Conservation (phyloP, 2,888 invertebrate genomes). For the Brachyopa scutellaris region DNA sequence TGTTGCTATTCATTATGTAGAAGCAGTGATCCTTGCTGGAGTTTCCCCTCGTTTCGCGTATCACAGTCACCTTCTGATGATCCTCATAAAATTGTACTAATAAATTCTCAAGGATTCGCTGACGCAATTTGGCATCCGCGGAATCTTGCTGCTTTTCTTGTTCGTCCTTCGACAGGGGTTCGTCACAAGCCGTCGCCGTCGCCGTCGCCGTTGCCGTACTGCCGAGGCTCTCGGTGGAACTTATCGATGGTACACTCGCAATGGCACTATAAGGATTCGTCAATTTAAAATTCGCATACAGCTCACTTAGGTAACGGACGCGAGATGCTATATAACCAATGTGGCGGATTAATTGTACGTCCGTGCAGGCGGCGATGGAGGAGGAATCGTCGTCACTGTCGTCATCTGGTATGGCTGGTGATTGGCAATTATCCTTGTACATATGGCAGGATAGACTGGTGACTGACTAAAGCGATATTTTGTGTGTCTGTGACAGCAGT, state of each 20-base stretch:
- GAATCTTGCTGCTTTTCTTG: slow-evolving; percentile 24
- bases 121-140: slow-evolving; percentile 59
- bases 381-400: slow-evolving; percentile 70
- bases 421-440: slow-evolving; percentile 74
- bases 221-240: slow-evolving; percentile 71
- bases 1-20: slow-evolving; percentile 76
- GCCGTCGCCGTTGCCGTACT: slow-evolving; percentile 66
- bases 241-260: slow-evolving; percentile 74
- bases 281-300: slow-evolving; percentile 78
- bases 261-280: slow-evolving; percentile 79
- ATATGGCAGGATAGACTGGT: slow-evolving; percentile 71
- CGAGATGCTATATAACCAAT: slow-evolving; percentile 81
- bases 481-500: not conserved
- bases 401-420: slow-evolving; percentile 69
- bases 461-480: slow-evolving; percentile 34
- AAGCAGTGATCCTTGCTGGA: slow-evolving; percentile 64
- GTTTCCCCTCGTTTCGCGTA: slow-evolving; percentile 73
- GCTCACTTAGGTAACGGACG: slow-evolving; percentile 79
- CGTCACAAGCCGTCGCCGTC: too few relatives aligned
- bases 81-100: slow-evolving; percentile 81
- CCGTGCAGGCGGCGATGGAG: slow-evolving; percentile 75
- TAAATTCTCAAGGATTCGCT: slow-evolving; percentile 78
- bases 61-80: slow-evolving; percentile 78
- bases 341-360: slow-evolving; percentile 80
- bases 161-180: slow-evolving; percentile 30